Percentiles rank a stretch among this genome's conserved stretches.
Evolutionary conservation across 2,797 vertebrate genomes (phyloP).

Genomic region (Pyrocephalus nanus): DNA sequence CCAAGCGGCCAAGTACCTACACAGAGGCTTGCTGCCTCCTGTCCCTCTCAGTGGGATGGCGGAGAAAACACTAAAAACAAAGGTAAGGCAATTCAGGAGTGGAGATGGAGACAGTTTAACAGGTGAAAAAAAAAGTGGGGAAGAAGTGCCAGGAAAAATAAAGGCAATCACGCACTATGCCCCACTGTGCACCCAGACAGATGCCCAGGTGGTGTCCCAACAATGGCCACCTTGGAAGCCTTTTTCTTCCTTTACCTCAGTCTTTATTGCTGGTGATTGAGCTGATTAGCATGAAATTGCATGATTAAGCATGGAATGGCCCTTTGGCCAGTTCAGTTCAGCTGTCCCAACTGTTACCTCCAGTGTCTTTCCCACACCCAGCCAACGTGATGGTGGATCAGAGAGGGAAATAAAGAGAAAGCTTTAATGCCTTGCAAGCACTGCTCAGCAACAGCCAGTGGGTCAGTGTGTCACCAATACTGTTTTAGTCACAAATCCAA

Average conservation of each 20-base stretch:
- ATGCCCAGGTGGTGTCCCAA: neutral
- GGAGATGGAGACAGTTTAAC: neutral
- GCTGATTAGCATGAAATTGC: neutral
- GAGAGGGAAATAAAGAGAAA: neutral
- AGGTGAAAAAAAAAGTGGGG: neutral
- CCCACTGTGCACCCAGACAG: fast-evolving
- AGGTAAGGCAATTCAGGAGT: neutral
- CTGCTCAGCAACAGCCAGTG: neutral
- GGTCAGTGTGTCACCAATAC: neutral
- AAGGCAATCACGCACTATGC: neutral
- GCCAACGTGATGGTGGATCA: neutral
- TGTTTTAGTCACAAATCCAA: neutral
- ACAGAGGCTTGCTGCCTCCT: neutral
- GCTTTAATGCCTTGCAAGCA: neutral
- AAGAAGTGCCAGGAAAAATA: neutral
- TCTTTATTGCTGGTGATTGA: neutral
- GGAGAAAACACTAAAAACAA: neutral
- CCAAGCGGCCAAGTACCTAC: neutral
- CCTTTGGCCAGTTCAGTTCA: neutral
- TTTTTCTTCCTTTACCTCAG: neutral
- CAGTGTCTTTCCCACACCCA: neutral
- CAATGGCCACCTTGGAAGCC: neutral
- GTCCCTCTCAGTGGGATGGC: neutral
- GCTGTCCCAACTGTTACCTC: neutral
- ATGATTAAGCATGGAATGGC: neutral